Base-by-base conservation (phyloP, 2,888 invertebrate species). In the Limnephilus rhombicus region DNA sequence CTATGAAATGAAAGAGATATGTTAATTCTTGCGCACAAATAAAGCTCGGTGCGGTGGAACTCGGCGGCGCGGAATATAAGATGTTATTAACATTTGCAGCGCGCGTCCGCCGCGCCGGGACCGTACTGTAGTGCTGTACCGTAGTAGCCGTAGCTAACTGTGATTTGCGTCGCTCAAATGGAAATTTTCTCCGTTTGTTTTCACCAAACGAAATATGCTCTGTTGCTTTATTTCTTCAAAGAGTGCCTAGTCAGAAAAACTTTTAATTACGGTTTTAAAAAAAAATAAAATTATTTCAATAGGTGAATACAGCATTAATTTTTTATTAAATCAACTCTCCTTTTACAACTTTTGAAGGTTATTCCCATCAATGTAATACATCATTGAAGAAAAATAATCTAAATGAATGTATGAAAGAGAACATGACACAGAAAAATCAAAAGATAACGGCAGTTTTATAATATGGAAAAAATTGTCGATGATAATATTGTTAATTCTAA, bases 1-100 rank as follows among this genome's bases (percentile, higher is more conserved):
- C 85, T 90, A 80, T 49, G 82, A 91, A 90, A 93, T 89, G 92
- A 90, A 92, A 91, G 93, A 93, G 92, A 93, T 85, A 92, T 93
- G 93, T 91, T 86, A 92, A 92, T 91, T 34, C 85, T n/a, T 29
- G 81, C 49, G n/a, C 85, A 53, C 80, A 85, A 90, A 90, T 90
- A 90, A 81, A 90, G 83, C 37, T 29, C 80, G 5, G 88, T 31
- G 89, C 37, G 81, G 80, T 15, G 81, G 29, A 89, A 89, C 80
- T 87, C 18, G 2, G 29, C n/a, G 37, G 53, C 53, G 86, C 45
- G 45, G 45, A 86, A 86, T 86, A 45, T 53, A 87, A 53, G 53
- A 34, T 37, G 87, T 87, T 87, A 87, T 87, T 87, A 87, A 87
- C 87, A 31, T 87, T 68, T 87, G 87, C 34, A 68, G 31, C 29